These are phyloP conservation scores for Drosophila pseudoananassae DNA, from an alignment of 1,140 invertebrate species.

Conservation along the genomic window DNA sequence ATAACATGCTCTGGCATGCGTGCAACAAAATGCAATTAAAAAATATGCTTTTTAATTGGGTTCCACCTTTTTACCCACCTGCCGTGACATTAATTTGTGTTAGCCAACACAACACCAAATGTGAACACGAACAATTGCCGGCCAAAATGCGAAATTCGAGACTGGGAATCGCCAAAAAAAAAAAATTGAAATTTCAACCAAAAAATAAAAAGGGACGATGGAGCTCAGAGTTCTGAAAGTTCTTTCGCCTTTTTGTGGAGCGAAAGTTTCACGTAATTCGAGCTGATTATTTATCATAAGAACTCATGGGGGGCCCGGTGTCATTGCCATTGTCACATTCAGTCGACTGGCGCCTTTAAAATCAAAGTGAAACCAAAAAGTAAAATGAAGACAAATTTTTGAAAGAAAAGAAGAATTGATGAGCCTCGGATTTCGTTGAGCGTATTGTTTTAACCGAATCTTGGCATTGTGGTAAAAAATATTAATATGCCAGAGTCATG, in stretches of 20 bases:
- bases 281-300: slow-evolving; percentile 59
- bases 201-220: neutral
- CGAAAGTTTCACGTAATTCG: slow-evolving; percentile 67
- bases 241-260: slow-evolving; percentile 35
- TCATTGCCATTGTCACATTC: slow-evolving; percentile 64
- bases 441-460: slow-evolving; percentile 29
- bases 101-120: slow-evolving; percentile 50
- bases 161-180: slow-evolving; percentile 19
- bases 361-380: slow-evolving; percentile 52
- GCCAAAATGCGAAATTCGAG: slow-evolving; percentile 38
- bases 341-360: slow-evolving; percentile 59
- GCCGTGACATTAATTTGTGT: slow-evolving; percentile 75
- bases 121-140: slow-evolving; percentile 33
- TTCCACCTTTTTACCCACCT: slow-evolving; percentile 58
- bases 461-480: neutral
- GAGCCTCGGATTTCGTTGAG: slow-evolving; percentile 10
- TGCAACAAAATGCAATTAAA: slow-evolving; percentile 76
- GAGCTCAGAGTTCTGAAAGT: slow-evolving; percentile 9
- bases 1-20: slow-evolving; percentile 47
- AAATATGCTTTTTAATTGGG: slow-evolving; percentile 76
- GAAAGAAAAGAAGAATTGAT: slow-evolving; percentile 48
- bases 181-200: slow-evolving; percentile 20
- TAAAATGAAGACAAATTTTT: slow-evolving; percentile 34
- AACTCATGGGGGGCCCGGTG: slow-evolving; percentile 32
- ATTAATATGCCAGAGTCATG: neutral